A percentile compares a stretch with the other conserved stretches of the same genome.
phyloP scores from a whole-genome alignment of 2,888 invertebrate species.

The Nycteola revayana region DNA sequence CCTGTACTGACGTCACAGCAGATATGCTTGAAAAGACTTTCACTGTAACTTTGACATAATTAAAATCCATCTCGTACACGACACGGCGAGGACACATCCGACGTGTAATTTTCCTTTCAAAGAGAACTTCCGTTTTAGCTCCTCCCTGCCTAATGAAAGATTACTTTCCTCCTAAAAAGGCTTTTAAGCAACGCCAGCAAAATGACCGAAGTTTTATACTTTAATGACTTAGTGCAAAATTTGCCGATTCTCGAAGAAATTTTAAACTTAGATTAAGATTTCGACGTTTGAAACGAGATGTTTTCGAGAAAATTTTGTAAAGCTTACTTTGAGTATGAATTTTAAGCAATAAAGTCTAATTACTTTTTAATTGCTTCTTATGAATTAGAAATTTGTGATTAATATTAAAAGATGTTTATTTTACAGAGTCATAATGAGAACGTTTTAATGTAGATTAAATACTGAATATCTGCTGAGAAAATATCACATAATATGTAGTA shows the following conservation, averaged over 20 bases:
- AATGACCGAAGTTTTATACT: conserved; percentile 82
- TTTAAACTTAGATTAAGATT: conserved; percentile 82
- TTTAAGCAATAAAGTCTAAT: conserved; percentile 73
- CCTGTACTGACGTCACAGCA: no score
- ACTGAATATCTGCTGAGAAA: background rate
- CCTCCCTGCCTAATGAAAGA: conserved; percentile 79
- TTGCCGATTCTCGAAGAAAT: conserved; percentile 79
- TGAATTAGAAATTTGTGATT: conserved; percentile 43
- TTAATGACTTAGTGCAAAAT: conserved; percentile 82
- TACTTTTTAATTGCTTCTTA: conserved; percentile 78
- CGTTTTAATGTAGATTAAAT: background rate
- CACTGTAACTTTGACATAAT: conserved; percentile 65
- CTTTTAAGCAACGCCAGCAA: conserved; percentile 80
- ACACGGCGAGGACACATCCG: conserved; percentile 68
- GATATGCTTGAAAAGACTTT: conserved; percentile 48
- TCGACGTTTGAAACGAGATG: conserved; percentile 75
- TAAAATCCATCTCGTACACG: conserved; percentile 76
- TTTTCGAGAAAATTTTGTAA: conserved; percentile 62
- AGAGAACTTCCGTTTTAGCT: conserved; percentile 81
- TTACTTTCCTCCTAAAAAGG: conserved; percentile 82
- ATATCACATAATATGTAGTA: no score
- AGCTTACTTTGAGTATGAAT: conserved; percentile 71
- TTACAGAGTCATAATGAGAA: background rate
- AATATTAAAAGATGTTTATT: conserved; percentile 34
- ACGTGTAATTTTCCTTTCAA: conserved; percentile 81